Percentiles rank a stretch among this genome's conserved stretches.
These are phyloP conservation scores for Acridotheres tristis DNA, from an alignment of 2,797 vertebrate species.

Conservation along the genomic window DNA sequence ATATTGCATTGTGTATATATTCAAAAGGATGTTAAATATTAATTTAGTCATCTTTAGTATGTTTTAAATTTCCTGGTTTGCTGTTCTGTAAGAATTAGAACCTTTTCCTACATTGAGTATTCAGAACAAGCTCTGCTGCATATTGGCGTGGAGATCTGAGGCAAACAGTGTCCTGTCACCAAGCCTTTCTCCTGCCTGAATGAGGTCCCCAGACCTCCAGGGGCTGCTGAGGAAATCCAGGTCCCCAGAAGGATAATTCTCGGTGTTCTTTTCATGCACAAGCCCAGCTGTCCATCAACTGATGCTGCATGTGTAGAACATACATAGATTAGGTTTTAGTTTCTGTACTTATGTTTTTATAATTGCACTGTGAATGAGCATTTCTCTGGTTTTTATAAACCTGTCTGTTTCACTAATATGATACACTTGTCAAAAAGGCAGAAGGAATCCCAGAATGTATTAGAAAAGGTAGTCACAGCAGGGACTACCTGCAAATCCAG, in stretches of 20 bases:
- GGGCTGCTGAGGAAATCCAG: neutral
- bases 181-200: neutral
- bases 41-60: neutral
- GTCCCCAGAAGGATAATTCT: neutral
- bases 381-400: neutral
- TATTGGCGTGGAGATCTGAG: neutral
- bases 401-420: fast-evolving
- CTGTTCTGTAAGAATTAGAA: neutral
- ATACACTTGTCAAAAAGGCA: neutral
- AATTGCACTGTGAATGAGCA: neutral
- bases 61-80: neutral
- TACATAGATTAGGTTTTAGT: neutral
- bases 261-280: fast-evolving
- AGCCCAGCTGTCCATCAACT: neutral
- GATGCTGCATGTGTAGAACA: neutral
- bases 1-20: neutral
- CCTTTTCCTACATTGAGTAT: neutral
- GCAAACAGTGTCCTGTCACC: neutral
- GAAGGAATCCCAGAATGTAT: neutral
- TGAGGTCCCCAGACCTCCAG: neutral
- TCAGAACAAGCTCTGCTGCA: neutral
- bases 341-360: neutral
- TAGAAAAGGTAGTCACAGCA: neutral
- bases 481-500: neutral
- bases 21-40: neutral